Base-by-base conservation (phyloP, 2,113 vertebrate genomes). In the Paradoxurus hermaphroditus region DNA sequence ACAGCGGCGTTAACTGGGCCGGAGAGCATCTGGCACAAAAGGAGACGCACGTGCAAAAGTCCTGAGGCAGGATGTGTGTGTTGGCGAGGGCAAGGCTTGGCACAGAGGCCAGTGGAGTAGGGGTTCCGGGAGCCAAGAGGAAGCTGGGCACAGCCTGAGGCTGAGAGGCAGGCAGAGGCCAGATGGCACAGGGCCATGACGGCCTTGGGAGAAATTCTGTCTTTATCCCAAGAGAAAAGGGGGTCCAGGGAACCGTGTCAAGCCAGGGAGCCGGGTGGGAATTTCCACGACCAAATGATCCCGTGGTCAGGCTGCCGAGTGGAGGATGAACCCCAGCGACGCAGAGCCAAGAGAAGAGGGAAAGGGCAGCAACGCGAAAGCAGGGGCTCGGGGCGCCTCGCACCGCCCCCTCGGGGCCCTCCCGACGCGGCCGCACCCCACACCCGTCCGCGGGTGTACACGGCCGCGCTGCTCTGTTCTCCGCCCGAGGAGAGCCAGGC, bases 341-440 rank as follows among this genome's bases (percentile, higher is more conserved):
- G 3, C 36, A 3, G 56, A 51, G 23, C 7, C 5, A 13, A 86
- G 44, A 25, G 1, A 73, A 84, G 15, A 59, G 19, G 56, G 49
- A 10, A 46, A 18, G 1, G 29, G 75, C 1, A 2, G 41, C 31
- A 29, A 84, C 8, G 34, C 7, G 0, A 10, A 19, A 10, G 3
- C 79, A 23, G 25, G 10, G 34, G 29, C 49, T 44, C 27, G 0
- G 5, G n/a, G 68, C 23, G 27, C 7, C 34, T 93, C 36, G 25
- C 8, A 7, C 18, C 31, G 1, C 18, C 3, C 19, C 36, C 81
- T n/a, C 91, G 11, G n/a, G 16, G 25, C 34, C 81, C 70, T 36
- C 18, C 21, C 29, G 27, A 34, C 6, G 27, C 4, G 67, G 44
- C 44, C n/a, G 31, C 39, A 44, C 72, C n/a, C 41, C 73, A 67